Conservation (phyloP, 1,140 invertebrate genomes). For the Achroia grisella region DNA sequence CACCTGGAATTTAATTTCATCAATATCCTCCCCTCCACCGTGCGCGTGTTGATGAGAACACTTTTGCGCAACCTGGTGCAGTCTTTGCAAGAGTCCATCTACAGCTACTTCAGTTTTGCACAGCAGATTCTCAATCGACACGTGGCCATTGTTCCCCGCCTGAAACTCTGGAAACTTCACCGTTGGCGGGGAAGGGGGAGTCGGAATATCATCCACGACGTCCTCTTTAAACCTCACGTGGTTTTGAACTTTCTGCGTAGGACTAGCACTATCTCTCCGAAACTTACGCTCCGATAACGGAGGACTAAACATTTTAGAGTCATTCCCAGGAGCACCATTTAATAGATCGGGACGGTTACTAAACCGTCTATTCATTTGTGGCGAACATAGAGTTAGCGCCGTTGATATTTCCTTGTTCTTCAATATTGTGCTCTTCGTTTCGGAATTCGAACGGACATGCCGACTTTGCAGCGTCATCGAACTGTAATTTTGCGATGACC, state of each 20-base stretch:
- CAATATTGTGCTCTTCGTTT: constrained; percentile 66
- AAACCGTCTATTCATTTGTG: constrained; percentile 70
- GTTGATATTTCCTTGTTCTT: constrained; percentile 68
- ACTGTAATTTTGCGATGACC: constrained; percentile 66
- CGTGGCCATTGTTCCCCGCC: constrained; percentile 72
- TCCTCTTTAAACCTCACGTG: constrained; percentile 70
- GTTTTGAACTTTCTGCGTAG: constrained; percentile 52
- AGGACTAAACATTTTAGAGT: constrained; percentile 43
- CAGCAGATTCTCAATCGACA: constrained; percentile 76
- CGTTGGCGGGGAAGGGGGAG: constrained; percentile 62
- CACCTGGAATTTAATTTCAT: constrained; percentile 82
- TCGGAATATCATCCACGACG: constrained; percentile 59
- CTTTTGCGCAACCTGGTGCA: constrained; percentile 80
- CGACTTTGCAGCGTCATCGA: constrained; percentile 59
- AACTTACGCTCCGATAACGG: constrained; percentile 45
- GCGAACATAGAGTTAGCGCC: constrained; percentile 67
- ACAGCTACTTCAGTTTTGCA: constrained; percentile 80
- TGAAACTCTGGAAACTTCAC: constrained; percentile 63
- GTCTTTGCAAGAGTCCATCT: constrained; percentile 76
- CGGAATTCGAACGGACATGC: constrained; percentile 65
- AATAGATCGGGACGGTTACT: constrained; percentile 53
- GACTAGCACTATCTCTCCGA: constrained; percentile 41
- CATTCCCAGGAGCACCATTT: constrained; percentile 49
- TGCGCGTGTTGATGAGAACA: constrained; percentile 80
- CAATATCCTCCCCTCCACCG: constrained; percentile 80